phyloP scores from a whole-genome alignment of 2,113 vertebrate genomes.

The Argyrosomus japonicus region DNA sequence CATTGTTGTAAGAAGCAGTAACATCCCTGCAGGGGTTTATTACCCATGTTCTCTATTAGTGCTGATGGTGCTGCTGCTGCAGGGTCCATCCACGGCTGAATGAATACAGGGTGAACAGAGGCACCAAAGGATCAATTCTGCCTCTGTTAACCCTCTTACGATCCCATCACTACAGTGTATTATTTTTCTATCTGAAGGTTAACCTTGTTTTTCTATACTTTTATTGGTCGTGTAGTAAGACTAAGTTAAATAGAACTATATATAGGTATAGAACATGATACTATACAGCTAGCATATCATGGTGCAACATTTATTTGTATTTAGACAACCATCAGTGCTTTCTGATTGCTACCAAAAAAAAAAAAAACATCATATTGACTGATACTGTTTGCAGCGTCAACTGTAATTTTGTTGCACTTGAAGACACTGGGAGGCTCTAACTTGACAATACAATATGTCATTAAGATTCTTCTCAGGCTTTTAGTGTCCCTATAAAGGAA shows the following conservation, averaged over 20 bases:
- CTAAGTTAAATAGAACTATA: neutral
- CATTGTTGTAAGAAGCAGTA: constrained; percentile 60
- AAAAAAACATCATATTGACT: neutral
- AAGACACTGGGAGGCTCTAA: neutral
- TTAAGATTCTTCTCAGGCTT: constrained; percentile 1
- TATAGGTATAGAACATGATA: neutral
- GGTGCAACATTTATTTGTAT: neutral
- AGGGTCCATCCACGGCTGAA: constrained; percentile 57
- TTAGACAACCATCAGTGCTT: neutral
- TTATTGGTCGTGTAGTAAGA: neutral
- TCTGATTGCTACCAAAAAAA: neutral
- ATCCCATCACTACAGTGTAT: constrained; percentile 12
- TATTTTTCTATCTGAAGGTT: constrained; percentile 31
- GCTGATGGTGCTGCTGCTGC: constrained; percentile 58
- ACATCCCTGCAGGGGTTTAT: constrained; percentile 66
- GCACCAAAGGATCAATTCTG: constrained; percentile 50
- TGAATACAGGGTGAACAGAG: constrained; percentile 35
- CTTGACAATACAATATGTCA: neutral
- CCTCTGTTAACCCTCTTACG: constrained; percentile 48
- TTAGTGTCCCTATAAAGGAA: neutral
- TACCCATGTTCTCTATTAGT: constrained; percentile 68
- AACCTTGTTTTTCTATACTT: constrained; percentile 15
- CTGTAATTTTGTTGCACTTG: neutral
- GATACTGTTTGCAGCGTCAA: neutral
- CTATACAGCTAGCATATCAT: neutral